Evolutionary conservation across 2,113 vertebrate genomes (phyloP).

Genomic region (Leptocoma aspasia): DNA sequence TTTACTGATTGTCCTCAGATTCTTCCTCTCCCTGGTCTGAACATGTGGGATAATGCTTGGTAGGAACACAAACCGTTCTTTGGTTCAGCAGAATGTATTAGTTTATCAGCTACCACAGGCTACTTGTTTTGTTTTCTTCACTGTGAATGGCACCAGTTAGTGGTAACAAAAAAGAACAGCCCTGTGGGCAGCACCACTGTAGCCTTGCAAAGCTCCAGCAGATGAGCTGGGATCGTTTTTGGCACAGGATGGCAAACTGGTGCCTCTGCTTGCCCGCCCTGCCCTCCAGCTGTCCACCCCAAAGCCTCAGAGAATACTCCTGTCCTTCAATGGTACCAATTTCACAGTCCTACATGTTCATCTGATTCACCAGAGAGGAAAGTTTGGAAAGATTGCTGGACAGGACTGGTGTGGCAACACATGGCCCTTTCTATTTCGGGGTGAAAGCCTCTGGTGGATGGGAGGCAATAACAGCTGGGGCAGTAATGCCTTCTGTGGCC

Average conservation of each 20-base stretch:
- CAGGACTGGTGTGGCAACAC: not conserved
- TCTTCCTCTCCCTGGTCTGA: not conserved
- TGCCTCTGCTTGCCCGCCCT: not conserved
- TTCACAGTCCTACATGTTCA: not conserved
- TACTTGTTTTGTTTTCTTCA: not conserved
- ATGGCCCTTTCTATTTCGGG: not conserved
- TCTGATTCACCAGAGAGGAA: not conserved
- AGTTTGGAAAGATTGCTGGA: not conserved
- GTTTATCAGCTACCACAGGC: not conserved
- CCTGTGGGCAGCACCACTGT: rapidly evolving
- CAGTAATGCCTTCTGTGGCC: not conserved
- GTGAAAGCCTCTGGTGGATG: not conserved
- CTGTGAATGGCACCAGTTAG: rapidly evolving
- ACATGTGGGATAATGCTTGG: not conserved
- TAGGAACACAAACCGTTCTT: not conserved
- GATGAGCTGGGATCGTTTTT: not conserved
- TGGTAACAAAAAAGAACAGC: not conserved
- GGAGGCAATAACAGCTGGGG: not conserved
- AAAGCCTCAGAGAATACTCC: not conserved
- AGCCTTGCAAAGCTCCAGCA: not conserved
- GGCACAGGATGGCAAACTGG: rapidly evolving
- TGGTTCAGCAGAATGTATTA: not conserved
- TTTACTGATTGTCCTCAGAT: not conserved
- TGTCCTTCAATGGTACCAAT: not conserved
- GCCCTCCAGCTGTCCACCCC: not conserved